These are phyloP conservation scores for Oreocharis arfaki DNA, from an alignment of 2,113 vertebrate genomes.

Conservation along the genomic window DNA sequence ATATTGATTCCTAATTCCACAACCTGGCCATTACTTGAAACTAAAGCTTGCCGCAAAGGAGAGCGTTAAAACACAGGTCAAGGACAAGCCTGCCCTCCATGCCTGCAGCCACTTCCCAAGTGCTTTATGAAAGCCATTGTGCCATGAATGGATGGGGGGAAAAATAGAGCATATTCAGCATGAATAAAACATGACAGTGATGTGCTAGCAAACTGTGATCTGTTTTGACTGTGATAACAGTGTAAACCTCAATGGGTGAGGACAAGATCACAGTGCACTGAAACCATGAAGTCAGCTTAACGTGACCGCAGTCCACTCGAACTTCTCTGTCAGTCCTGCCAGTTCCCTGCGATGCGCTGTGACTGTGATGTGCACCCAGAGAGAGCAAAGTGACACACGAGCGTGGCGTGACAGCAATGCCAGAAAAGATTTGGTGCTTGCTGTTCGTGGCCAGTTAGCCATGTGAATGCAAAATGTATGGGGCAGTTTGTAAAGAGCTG, in stretches of 20 bases:
- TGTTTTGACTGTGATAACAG: slow-evolving; percentile 52
- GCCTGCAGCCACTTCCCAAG: slow-evolving; percentile 36
- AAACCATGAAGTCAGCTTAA: slow-evolving; percentile 58
- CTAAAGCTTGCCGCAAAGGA: slow-evolving; percentile 4
- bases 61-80: slow-evolving; percentile 27
- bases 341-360: not conserved
- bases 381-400: slow-evolving; percentile 2
- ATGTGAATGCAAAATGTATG: not conserved
- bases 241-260: slow-evolving; percentile 38
- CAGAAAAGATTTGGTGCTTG: slow-evolving; percentile 19
- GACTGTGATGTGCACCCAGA: not conserved
- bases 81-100: not conserved
- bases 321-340: not conserved
- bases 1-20: slow-evolving; percentile 43
- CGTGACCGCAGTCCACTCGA: not conserved
- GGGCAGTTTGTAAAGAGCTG: slow-evolving; percentile 27
- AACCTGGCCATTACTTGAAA: slow-evolving; percentile 58
- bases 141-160: not conserved
- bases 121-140: slow-evolving; percentile 18
- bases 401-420: not conserved
- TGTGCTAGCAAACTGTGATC: slow-evolving; percentile 42
- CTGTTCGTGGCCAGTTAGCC: not conserved
- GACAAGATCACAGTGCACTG: slow-evolving; percentile 23
- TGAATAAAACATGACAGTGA: slow-evolving; percentile 61
- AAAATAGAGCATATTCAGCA: slow-evolving; percentile 10